Percentiles rank a stretch among this genome's conserved stretches.
Evolutionary conservation across 2,113 vertebrate genomes (phyloP).

Genomic region (Atherinomorus stipes): DNA sequence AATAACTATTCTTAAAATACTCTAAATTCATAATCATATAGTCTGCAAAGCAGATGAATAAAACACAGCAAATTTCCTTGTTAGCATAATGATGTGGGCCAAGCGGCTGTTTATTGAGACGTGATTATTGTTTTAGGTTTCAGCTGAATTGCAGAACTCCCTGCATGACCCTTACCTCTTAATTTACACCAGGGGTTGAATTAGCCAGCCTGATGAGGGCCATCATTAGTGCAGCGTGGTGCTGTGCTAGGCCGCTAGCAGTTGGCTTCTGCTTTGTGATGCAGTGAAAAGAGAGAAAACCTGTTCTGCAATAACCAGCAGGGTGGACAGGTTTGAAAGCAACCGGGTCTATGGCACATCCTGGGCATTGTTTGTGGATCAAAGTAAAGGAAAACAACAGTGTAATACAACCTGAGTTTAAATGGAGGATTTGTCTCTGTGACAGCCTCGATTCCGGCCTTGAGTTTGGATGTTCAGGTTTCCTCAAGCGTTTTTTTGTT

Average conservation of each 20-base stretch:
- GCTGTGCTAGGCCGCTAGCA: conserved; percentile 26
- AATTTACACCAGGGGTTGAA: conserved; percentile 67
- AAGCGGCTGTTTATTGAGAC: conserved; percentile 22
- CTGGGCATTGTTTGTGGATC: conserved; percentile 68
- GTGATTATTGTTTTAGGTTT: conserved; percentile 58
- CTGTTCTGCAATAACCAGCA: conserved; percentile 51
- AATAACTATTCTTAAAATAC: conserved; percentile 56
- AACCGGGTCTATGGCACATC: conserved; percentile 47
- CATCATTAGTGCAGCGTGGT: conserved; percentile 54
- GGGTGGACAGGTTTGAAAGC: conserved; percentile 40
- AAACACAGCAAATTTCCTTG: conserved; percentile 60
- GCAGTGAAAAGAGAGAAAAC: conserved; percentile 40
- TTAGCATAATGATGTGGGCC: conserved; percentile 60
- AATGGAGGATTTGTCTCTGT: conserved; percentile 67
- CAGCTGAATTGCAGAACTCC: conserved; percentile 26
- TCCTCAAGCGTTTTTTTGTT: conserved; percentile 22
- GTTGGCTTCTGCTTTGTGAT: conserved; percentile 19
- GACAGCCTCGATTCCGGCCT: conserved; percentile 63
- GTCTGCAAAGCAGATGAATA: conserved; percentile 53
- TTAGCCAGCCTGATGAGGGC: conserved; percentile 59
- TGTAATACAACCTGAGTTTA: conserved; percentile 62
- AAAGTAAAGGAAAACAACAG: conserved; percentile 62
- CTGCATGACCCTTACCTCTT: conserved; percentile 51
- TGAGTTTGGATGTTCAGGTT: conserved; percentile 53
- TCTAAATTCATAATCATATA: conserved; percentile 72